Percentiles rank a stretch among this genome's conserved stretches.
Evolutionary conservation across 2,888 invertebrate species (phyloP).

Genomic region (Drosophila merina): DNA sequence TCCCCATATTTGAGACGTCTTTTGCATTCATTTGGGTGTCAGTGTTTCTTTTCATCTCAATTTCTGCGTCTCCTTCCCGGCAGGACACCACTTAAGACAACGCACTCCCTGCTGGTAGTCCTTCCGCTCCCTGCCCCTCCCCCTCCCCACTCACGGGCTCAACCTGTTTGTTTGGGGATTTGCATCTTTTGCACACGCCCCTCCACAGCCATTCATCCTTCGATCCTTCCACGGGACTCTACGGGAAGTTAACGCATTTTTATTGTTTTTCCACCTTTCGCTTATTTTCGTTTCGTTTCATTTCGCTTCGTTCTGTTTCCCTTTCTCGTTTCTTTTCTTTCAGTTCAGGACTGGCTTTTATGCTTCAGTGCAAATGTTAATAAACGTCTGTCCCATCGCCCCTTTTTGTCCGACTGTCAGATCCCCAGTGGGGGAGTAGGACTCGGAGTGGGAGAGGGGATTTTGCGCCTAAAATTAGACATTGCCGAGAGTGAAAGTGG

Average conservation of each 20-base stretch:
- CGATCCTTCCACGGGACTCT: constrained; percentile 20
- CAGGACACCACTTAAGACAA: constrained; percentile 60
- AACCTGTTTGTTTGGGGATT: constrained; percentile 79
- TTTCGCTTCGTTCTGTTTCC: background rate
- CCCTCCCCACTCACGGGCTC: constrained; percentile 51
- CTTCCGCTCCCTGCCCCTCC: constrained; percentile 4
- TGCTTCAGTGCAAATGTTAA: constrained; percentile 74
- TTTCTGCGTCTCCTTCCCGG: constrained; percentile 49
- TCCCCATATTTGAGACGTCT: background rate
- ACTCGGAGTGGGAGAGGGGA: constrained; percentile 26
- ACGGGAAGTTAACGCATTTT: constrained; percentile 78
- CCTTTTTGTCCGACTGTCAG: constrained; percentile 43
- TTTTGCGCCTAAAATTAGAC: constrained; percentile 77
- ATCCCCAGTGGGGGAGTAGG: constrained; percentile 19
- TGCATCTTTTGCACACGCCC: constrained; percentile 72
- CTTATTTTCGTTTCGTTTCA: background rate
- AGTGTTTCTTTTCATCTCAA: constrained; percentile 61
- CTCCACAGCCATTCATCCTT: constrained; percentile 12
- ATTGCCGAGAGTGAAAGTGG: constrained; percentile 49
- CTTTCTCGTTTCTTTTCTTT: background rate
- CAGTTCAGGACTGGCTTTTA: constrained; percentile 59
- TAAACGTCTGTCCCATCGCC: constrained; percentile 63
- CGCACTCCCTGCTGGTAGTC: constrained; percentile 31
- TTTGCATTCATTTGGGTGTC: constrained; percentile 73
- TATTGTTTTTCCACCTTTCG: constrained; percentile 73